Percentiles rank a stretch among this genome's conserved stretches.
These are phyloP conservation scores for Charanyca ferruginea DNA, from an alignment of 2,888 invertebrate species.

Conservation along the genomic window DNA sequence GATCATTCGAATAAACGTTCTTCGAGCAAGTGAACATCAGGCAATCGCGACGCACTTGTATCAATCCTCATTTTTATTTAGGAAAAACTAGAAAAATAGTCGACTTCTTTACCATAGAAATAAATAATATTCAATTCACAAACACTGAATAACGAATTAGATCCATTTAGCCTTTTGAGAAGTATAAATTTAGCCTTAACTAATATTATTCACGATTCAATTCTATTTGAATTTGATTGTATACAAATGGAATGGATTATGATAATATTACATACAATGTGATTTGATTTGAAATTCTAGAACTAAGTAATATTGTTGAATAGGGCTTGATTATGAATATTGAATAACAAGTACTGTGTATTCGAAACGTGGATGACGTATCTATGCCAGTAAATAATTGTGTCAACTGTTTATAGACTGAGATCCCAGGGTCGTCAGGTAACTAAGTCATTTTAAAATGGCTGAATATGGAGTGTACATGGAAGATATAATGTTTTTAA, in stretches of 20 bases:
- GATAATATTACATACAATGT: constrained; percentile 2
- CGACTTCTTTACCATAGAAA: neutral
- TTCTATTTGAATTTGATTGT: neutral
- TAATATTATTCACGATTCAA: constrained; percentile 21
- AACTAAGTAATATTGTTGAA: constrained; percentile 8
- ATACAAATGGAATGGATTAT: constrained; percentile 21
- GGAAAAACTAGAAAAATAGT: neutral
- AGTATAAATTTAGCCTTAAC: constrained; percentile 3
- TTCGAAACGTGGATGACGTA: no score
- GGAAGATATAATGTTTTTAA: no score
- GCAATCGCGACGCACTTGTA: no score
- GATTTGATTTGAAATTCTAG: constrained; percentile 21
- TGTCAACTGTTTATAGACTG: no score
- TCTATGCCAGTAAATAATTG: neutral
- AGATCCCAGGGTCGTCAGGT: no score
- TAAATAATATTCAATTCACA: constrained; percentile 11
- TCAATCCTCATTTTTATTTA: no score
- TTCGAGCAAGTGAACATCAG: no score
- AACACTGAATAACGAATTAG: neutral
- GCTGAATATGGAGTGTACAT: no score
- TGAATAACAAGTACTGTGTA: neutral
- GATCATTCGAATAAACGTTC: no score
- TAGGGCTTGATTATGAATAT: constrained; percentile 12
- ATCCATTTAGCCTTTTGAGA: neutral
- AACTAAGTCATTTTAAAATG: no score